Evolutionary conservation across 2,888 invertebrate genomes (phyloP).

Genomic region (Cephus sareptanus): DNA sequence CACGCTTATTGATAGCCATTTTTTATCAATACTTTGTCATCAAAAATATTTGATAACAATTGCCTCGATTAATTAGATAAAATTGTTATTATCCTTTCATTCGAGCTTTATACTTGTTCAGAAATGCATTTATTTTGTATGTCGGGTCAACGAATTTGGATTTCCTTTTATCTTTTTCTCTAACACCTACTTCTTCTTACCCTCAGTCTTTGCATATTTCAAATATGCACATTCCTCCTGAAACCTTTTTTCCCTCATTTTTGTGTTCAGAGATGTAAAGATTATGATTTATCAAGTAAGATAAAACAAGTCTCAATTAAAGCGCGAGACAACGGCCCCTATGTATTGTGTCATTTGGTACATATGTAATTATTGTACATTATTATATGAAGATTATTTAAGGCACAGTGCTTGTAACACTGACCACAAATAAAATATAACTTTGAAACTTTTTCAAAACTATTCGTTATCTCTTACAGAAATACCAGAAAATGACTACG

Average conservation of each 20-base stretch:
- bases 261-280: background rate
- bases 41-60: background rate
- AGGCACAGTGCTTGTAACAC: background rate
- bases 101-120: background rate
- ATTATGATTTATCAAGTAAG: background rate
- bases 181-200: too few species aligned
- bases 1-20: background rate
- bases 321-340: background rate
- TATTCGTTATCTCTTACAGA: background rate
- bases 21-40: background rate
- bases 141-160: background rate
- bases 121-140: background rate
- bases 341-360: background rate
- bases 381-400: background rate
- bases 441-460: slow-evolving; percentile 1
- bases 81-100: background rate
- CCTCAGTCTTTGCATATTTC: too few species aligned
- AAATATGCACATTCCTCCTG: too few species aligned
- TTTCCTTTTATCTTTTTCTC: background rate
- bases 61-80: background rate
- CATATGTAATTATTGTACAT: slow-evolving; percentile 6
- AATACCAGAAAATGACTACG: background rate
- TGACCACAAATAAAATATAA: slow-evolving; percentile 1
- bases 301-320: background rate
- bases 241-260: too few species aligned